A percentile compares a stretch with the other conserved stretches of the same genome.
phyloP scores from a whole-genome alignment of 2,113 vertebrate species.

The Platichthys stellatus region DNA sequence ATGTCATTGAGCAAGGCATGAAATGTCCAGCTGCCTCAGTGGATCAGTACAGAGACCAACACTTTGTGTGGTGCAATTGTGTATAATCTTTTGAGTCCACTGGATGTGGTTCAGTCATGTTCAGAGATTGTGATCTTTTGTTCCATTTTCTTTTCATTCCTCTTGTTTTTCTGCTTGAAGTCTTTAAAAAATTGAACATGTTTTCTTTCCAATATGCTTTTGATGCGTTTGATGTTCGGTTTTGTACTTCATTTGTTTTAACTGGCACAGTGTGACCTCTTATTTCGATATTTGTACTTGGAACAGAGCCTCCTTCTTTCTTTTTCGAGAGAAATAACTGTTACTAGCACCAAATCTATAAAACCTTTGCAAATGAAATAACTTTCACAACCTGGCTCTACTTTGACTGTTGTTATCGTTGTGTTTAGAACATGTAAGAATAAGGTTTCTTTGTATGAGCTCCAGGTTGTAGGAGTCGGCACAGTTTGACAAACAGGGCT shows the following conservation, averaged over 20 bases:
- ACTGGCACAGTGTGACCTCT: neutral
- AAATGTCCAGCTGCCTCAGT: too few relatives aligned
- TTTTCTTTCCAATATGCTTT: neutral
- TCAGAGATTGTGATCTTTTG: neutral
- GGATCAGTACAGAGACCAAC: too few relatives aligned
- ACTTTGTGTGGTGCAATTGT: conserved; percentile 1
- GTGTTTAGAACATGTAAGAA: neutral
- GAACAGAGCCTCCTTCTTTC: neutral
- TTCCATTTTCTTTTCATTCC: neutral
- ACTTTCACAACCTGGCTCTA: neutral
- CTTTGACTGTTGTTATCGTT: neutral
- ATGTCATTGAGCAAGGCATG: too few relatives aligned
- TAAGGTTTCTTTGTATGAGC: neutral
- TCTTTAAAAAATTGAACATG: neutral
- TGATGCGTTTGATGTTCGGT: neutral
- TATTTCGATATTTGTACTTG: neutral
- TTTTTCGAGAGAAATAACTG: neutral
- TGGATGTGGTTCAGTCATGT: neutral
- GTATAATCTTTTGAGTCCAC: neutral
- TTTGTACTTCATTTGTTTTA: neutral
- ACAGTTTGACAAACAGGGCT: conserved; percentile 24
- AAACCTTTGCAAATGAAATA: neutral
- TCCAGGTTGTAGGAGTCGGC: neutral
- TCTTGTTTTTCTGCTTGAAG: neutral
- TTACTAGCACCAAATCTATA: neutral